Conservation (phyloP, 2,797 vertebrate genomes). For the Hapalemur alaotrensis region DNA sequence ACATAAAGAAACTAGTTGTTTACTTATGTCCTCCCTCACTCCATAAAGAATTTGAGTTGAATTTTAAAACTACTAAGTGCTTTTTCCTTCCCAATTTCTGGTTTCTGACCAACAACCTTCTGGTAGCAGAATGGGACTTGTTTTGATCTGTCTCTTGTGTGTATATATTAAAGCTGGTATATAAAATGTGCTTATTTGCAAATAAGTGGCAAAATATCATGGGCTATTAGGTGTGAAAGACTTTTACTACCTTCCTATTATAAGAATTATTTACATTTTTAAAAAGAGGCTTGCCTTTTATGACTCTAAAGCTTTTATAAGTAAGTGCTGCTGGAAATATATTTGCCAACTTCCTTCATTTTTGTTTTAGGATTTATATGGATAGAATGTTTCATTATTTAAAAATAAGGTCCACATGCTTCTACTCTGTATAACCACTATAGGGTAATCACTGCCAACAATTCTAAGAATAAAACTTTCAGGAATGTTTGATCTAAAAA, state of each 20-base stretch:
- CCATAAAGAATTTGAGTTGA: not conserved
- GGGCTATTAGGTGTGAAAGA: not conserved
- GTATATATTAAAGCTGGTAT: not conserved
- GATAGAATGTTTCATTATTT: not conserved
- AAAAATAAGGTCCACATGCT: not conserved
- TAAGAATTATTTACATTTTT: not conserved
- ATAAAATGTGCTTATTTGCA: constrained; percentile 30
- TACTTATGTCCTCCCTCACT: not conserved
- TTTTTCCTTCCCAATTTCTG: not conserved
- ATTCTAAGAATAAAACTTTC: constrained; percentile 14
- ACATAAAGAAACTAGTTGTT: not conserved
- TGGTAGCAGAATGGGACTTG: not conserved
- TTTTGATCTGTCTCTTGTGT: not conserved
- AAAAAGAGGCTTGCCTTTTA: not conserved
- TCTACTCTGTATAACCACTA: not conserved
- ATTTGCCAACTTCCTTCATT: constrained; percentile 9
- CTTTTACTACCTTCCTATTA: not conserved
- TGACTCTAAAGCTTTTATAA: constrained; percentile 19
- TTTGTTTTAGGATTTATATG: constrained; percentile 31
- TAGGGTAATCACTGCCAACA: not conserved
- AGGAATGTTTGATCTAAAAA: not conserved
- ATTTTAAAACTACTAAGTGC: not conserved
- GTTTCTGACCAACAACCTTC: not conserved
- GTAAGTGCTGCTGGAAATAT: not conserved
- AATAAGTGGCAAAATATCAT: not conserved